These are phyloP conservation scores for Yponomeuta evonymella DNA, from an alignment of 2,888 invertebrate species.

Conservation along the genomic window DNA sequence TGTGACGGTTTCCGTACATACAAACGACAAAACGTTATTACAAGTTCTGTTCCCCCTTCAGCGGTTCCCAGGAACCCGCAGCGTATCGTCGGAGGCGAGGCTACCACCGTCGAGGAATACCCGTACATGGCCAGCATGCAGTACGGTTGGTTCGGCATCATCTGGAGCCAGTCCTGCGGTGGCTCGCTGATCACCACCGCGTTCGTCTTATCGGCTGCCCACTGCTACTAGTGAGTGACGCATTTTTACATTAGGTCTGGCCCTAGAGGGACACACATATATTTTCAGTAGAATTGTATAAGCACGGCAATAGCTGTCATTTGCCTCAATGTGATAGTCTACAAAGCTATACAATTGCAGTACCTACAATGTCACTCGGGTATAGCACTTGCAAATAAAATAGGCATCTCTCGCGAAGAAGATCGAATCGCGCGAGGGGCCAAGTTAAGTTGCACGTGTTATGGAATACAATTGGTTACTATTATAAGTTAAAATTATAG, in stretches of 20 bases:
- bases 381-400: too few relatives aligned
- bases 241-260: not conserved
- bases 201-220: slow-evolving; percentile 45
- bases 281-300: too few relatives aligned
- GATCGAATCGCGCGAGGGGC: too few relatives aligned
- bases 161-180: slow-evolving; percentile 43
- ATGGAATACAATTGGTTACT: too few relatives aligned
- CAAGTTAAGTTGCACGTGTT: too few relatives aligned
- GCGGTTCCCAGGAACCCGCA: slow-evolving; percentile 35
- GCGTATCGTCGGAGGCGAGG: slow-evolving; percentile 46
- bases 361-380: too few relatives aligned
- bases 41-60: slow-evolving; percentile 22
- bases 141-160: slow-evolving; percentile 29
- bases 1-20: not conserved
- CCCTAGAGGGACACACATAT: too few relatives aligned
- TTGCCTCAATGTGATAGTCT: too few relatives aligned
- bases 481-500: too few relatives aligned
- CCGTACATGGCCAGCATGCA: slow-evolving; percentile 52
- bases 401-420: too few relatives aligned
- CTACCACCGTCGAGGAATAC: slow-evolving; percentile 37
- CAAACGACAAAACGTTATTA: not conserved
- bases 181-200: slow-evolving; percentile 39
- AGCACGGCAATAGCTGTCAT: too few relatives aligned
- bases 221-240: slow-evolving; percentile 44
- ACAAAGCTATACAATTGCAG: too few relatives aligned